Evolutionary conservation across 1,140 invertebrate species (phyloP), one percentile per base, ranked within the genome.

Genomic region (Drosophila setifemur): DNA sequence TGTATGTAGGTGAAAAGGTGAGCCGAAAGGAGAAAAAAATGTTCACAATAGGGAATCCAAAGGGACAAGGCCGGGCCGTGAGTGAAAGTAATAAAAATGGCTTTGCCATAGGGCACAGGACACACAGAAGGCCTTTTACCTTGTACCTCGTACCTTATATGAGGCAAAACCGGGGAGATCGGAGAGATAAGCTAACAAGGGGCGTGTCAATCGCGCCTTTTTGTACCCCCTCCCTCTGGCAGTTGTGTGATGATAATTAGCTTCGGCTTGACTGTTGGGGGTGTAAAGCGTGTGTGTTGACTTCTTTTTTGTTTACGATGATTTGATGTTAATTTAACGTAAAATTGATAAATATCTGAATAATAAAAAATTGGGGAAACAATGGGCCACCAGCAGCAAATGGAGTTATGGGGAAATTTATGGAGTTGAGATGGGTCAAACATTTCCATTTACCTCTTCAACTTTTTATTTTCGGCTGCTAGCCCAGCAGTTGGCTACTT

Each of bases 171-270:
- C 19, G 53, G 21, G 31, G 40, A 66, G 31, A 40, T 39, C 28
- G 64, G 49, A 57, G 16, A 55, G 43, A 53, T 55, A 57, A 63
- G 63, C 57, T 55, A 73, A 48, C 48, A 72, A 67, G 60, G 53
- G 79, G 79, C 74, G 79, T 71, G 74, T 37, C 71, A 45, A 23
- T 21, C 50, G 68, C n/a, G 16, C 39, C 26, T 12, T 7, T 26
- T n/a, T 8, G 4, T 5, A 11, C 25, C 48, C 47, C 52, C 26
- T 37, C 74, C 69, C 49, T 86, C 73, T 79, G 81, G 86, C 79
- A 85, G 82, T 87, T 86, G 68, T 86, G 82, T 81, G 72, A 87
- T 81, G 76, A 82, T 86, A 86, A 86, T 86, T 87, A 86, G 81
- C 61, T 52, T 44, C 37, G 21, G 50, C 39, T 42, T 61, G 50